phyloP scores from a whole-genome alignment of 2,888 invertebrate genomes.

The Drosophila neonasuta region DNA sequence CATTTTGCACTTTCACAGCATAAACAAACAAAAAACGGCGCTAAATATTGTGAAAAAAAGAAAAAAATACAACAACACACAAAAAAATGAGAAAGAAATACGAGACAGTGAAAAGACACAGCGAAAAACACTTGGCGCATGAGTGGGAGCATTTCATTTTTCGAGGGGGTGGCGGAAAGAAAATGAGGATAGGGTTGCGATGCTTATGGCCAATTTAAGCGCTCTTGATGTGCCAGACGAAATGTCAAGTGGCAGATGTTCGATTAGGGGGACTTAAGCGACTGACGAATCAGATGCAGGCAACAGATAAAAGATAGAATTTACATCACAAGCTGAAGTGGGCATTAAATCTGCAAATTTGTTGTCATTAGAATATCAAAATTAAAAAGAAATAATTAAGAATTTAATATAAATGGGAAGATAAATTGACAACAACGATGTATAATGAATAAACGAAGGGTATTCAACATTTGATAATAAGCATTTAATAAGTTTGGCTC shows the following conservation, averaged over 20 bases:
- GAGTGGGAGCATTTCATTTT: background rate
- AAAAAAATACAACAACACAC: background rate
- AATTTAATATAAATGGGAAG: too few species aligned
- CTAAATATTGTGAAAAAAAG: conserved; percentile 66
- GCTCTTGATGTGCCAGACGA: conserved; percentile 48
- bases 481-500: too few species aligned
- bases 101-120: conserved; percentile 36
- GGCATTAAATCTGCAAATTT: too few species aligned
- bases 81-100: conserved; percentile 33
- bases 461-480: too few species aligned
- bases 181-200: conserved; percentile 6
- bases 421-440: too few species aligned
- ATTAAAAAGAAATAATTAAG: too few species aligned
- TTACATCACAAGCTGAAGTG: too few species aligned
- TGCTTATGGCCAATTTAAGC: conserved; percentile 5
- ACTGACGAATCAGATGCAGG: background rate
- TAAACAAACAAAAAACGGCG: conserved; percentile 70
- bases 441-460: too few species aligned
- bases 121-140: conserved; percentile 10
- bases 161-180: background rate
- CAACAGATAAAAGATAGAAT: background rate
- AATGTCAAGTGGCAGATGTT: conserved; percentile 37
- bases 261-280: background rate
- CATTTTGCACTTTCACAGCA: conserved; percentile 79
- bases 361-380: too few species aligned